Base-by-base conservation (phyloP, 2,113 vertebrate species). In the Hemiprocne comata region DNA sequence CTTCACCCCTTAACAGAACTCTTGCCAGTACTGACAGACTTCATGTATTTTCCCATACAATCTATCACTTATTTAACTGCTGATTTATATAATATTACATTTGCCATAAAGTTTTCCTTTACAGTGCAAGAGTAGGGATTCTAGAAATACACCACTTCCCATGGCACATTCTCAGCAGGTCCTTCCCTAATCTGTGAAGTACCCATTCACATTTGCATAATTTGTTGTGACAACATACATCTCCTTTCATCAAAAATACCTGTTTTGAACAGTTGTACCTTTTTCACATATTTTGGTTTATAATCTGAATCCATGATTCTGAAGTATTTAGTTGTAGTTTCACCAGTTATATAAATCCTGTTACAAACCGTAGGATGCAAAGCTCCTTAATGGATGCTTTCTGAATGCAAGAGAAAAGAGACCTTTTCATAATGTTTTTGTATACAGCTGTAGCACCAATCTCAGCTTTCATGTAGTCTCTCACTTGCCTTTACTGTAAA, bases 401-500 rank as follows among this genome's bases (percentile, higher is more conserved):
- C 92, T 62, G 69, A 89, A 92, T 25, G 21, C 69, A 88, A 11
- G 66, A 90, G 67, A 71, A 90, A 91, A 90, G 75, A 92, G 67
- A 70, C 34, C 70, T 84, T 93, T 85, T 72, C 84, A 76, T 53
- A 94, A 90, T 24, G 9, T 61, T 86, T 94, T 78, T 87, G 71
- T 80, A 65, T 54, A 48, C 60, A 89, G 65, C 62, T 81, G 62
- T 40, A 85, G 81, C 42, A 92, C 65, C 82, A 28, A 91, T 84
- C 85, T 85, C 51, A 48, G 84, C 40, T 66, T 71, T 94, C 79
- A 70, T 36, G 50, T 54, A 83, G 92, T 75, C 89, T 89, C 96
- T 94, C 87, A 93, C 80, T 75, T 71, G 71, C 73, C 75, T 97
- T 91, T 51, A 92, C 26, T 66, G 90, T 86, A 97, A 97, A 95